Base-by-base conservation (phyloP, 2,113 vertebrate genomes). In the Osmerus eperlanus region DNA sequence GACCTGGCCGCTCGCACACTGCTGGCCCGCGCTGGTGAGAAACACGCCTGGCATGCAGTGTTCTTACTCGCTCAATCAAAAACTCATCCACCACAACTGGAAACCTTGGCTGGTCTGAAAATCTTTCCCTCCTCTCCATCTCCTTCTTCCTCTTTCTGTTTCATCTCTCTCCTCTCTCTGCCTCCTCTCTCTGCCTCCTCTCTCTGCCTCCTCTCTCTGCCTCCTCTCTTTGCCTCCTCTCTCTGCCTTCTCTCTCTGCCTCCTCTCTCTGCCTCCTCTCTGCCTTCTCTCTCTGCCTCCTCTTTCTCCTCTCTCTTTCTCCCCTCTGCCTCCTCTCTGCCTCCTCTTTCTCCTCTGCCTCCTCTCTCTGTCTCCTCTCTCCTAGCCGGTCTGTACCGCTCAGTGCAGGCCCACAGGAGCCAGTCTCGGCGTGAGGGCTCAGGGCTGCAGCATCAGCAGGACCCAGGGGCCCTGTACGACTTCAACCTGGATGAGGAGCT, bases 401-500 rank as follows among this genome's bases (percentile, higher is more conserved):
- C 96, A 1, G 97, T 98, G 63, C 97, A 98, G 91, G 97, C 97
- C 13, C 96, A 98, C 87, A 93, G 97, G 82, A 96, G 93, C 81
- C 97, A 98, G 90, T 93, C 93, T 1, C 94, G 95, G 3, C 91
- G 96, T 72, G 97, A 98, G 78, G 95, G 93, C 0, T 90, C 95
- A 3, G 91, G 93, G 53, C 84, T 96, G 79, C 90, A 91, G 9
- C 90, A 84, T 79, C 90, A 91, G 9, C 90, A 84, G 29, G 96
- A 96, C 76, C 95, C 94, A 1, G 94, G 95, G 0, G 89, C 94
- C 0, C 88, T 98, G 5, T 99, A 98, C 19, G 97, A 99, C 90
- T 97, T 99, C 88, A 99, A 97, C 91, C 91, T 99, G 85, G 97
- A 99, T 8, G 97, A 99, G 54, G 97, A 99, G 83, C 74, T 99